Evolutionary conservation across 2,888 invertebrate species (phyloP), one percentile per base, ranked within the genome.

Genomic region (Pterobdella sp.): DNA sequence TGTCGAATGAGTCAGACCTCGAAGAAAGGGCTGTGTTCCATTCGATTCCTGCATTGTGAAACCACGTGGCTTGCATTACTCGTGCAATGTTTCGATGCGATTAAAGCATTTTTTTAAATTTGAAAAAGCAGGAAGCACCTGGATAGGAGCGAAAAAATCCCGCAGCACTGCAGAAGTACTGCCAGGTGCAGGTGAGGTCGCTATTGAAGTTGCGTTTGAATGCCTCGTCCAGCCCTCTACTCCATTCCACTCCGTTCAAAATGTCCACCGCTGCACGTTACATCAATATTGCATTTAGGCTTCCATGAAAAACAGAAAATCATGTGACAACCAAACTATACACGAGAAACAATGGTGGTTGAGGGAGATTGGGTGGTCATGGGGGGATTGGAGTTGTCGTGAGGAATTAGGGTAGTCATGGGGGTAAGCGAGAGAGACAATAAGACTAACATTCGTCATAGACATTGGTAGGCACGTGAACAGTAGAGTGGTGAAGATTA

Each of bases 101-200:
- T n/a, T n/a, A 49, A 18, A n/a, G 22, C 52, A 49, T 49, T 18
- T 49, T n/a, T 49, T 49, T 49, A 49, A 18, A 18, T 14, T 49
- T 18, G 26, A 69, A 32, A 31, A 68, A 10, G 26, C 32, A 26
- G 36, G 42, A 63, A 75, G 72, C 86, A 90, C 95, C 96, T 70
- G 98, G 98, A 85, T 90, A 98, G 81, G 92, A 91, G 10, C 98
- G 86, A 79, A 98, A 87, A 80, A 97, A 90, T 18, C 98, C 98
- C 2, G 91, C 89, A 42, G 92, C 89, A 78, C 94, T 94, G 42
- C 97, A 94, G 84, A 97, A 98, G 84, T 95, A 96, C 84, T 98
- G 98, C 94, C 96, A 98, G 0, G 91, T 90, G 42, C 95, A 84
- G 0, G 93, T 91, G 0, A 93, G 93, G 86, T 95, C 93, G 0